A percentile compares a stretch with the other conserved stretches of the same genome.
Evolutionary conservation across 2,888 invertebrate species (phyloP).

Genomic region (Dasypogon diadema): DNA sequence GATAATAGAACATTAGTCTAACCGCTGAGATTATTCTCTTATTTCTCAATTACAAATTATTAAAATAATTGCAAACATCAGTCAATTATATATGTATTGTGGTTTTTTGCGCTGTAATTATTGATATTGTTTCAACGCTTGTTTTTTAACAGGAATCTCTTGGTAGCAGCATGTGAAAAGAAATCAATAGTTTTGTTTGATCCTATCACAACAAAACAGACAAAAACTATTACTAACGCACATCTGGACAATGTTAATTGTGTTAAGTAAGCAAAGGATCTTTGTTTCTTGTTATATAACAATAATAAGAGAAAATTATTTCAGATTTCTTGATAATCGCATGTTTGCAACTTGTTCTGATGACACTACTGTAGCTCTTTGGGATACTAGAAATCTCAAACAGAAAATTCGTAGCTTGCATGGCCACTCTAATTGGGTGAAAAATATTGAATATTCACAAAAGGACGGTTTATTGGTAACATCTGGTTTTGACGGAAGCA

Average conservation of each 20-base stretch:
- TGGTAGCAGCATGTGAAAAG: slow-evolving; percentile 93
- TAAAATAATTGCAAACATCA: too few species aligned
- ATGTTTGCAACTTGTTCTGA: slow-evolving; percentile 95
- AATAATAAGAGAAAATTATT: background rate
- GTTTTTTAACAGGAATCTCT: slow-evolving; percentile 74
- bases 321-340: slow-evolving; percentile 86
- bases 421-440: slow-evolving; percentile 96
- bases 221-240: slow-evolving; percentile 82
- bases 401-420: slow-evolving; percentile 80
- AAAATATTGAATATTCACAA: slow-evolving; percentile 93
- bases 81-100: too few species aligned
- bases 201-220: slow-evolving; percentile 81
- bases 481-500: slow-evolving; percentile 92
- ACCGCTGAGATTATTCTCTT: too few species aligned
- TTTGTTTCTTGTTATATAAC: too few species aligned
- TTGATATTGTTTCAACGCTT: too few species aligned
- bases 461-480: slow-evolving; percentile 87
- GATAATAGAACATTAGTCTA: too few species aligned
- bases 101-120: too few species aligned
- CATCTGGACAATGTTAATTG: slow-evolving; percentile 93
- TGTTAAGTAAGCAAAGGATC: slow-evolving; percentile 78
- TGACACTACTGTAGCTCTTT: slow-evolving; percentile 91
- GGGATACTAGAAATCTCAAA: slow-evolving; percentile 91
- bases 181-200: slow-evolving; percentile 89
- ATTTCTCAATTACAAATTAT: too few species aligned